These are phyloP conservation scores for Volucella bombylans DNA, from an alignment of 2,888 invertebrate species.

Conservation along the genomic window DNA sequence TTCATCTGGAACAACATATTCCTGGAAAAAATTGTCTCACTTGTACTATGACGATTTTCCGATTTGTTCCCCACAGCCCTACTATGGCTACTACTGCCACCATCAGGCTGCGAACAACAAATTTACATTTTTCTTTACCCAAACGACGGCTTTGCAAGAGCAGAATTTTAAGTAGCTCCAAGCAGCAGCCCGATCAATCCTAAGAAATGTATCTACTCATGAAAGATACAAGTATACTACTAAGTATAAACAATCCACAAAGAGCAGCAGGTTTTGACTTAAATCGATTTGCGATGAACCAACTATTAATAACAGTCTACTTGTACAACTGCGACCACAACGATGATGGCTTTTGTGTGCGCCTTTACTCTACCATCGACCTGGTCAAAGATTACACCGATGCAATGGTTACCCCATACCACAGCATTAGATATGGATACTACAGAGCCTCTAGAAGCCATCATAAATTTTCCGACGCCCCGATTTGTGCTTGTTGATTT, in stretches of 20 bases:
- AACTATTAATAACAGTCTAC: constrained; percentile 70
- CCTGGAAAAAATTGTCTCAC: constrained; percentile 70
- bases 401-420: constrained; percentile 15
- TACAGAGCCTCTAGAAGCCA: constrained; percentile 22
- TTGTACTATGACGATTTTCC: constrained; percentile 72
- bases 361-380: constrained; percentile 52
- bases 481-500: constrained; percentile 70
- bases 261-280: constrained; percentile 56
- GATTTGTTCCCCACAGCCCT: constrained; percentile 52
- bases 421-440: constrained; percentile 10
- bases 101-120: constrained; percentile 9
- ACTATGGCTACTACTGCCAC: constrained; percentile 20
- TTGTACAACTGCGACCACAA: constrained; percentile 16
- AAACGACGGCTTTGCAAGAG: constrained; percentile 20
- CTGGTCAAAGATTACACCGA: constrained; percentile 66
- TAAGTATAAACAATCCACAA: background rate
- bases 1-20: constrained; percentile 49
- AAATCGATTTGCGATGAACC: constrained; percentile 72
- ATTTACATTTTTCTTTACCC: constrained; percentile 62
- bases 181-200: constrained; percentile 19
- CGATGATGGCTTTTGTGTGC: constrained; percentile 42
- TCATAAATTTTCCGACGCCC: constrained; percentile 71
- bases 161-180: constrained; percentile 67
- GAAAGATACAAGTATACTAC: constrained; percentile 25
- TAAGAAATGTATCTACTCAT: constrained; percentile 27